phyloP scores from a whole-genome alignment of 1,140 invertebrate genomes.

The Amyelois transitella region DNA sequence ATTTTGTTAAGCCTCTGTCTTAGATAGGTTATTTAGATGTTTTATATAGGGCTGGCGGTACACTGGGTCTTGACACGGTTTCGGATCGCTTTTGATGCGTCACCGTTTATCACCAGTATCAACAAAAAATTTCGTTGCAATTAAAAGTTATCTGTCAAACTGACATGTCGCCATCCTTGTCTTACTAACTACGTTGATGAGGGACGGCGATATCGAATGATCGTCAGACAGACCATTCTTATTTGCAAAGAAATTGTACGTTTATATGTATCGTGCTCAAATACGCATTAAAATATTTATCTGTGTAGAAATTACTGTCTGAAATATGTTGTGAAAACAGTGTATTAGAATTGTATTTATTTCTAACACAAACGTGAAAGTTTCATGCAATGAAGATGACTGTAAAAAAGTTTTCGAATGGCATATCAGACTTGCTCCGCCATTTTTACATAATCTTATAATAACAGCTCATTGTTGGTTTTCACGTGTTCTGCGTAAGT shows the following conservation, averaged over 20 bases:
- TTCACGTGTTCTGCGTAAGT: slow-evolving; percentile 1
- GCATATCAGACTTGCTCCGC: slow-evolving; percentile 29
- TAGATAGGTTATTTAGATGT: slow-evolving; percentile 69
- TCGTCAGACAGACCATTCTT: no score
- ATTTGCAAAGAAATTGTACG: neutral
- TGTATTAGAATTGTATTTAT: slow-evolving; percentile 1
- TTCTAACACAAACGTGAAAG: neutral
- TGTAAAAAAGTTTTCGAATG: slow-evolving; percentile 12
- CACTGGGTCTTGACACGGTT: slow-evolving; percentile 8
- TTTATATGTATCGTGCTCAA: slow-evolving; percentile 25
- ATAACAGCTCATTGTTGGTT: slow-evolving; percentile 5
- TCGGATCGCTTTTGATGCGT: slow-evolving; percentile 4
- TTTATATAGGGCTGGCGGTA: slow-evolving; percentile 46
- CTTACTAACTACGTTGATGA: no score
- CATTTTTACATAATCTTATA: slow-evolving; percentile 14
- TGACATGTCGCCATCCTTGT: no score
- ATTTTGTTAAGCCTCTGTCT: slow-evolving; percentile 52
- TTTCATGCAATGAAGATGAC: neutral
- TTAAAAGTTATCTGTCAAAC: no score
- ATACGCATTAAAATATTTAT: slow-evolving; percentile 12
- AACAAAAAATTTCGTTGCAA: no score
- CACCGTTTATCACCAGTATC: neutral
- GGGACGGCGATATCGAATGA: no score
- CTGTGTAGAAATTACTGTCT: neutral
- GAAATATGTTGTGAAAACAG: slow-evolving; percentile 1